These are phyloP conservation scores for Calidris pygmaea DNA, from an alignment of 2,113 vertebrate genomes.

Conservation along the genomic window DNA sequence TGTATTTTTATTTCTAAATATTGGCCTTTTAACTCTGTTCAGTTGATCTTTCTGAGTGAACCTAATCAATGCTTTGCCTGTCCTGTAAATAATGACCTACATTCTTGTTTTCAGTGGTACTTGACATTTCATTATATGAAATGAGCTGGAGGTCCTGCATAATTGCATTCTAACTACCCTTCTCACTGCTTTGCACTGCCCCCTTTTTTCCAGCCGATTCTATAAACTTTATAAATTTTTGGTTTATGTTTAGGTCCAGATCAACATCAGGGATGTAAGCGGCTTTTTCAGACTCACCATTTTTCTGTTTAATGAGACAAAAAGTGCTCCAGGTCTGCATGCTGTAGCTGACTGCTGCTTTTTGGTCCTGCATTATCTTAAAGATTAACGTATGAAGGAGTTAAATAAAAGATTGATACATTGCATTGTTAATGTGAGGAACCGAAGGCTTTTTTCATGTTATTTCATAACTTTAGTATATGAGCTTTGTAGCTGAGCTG, in stretches of 20 bases:
- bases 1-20: not conserved
- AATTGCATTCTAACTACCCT: not conserved
- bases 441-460: not conserved
- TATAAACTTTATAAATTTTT: not conserved
- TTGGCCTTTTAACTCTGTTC: not conserved
- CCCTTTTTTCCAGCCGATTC: not conserved
- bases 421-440: not conserved
- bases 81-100: not conserved
- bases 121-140: not conserved
- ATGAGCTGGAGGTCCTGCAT: not conserved
- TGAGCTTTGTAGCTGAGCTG: not conserved
- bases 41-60: not conserved
- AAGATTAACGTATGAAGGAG: not conserved
- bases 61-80: not conserved
- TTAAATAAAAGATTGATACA: not conserved
- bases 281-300: not conserved
- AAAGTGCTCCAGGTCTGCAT: not conserved
- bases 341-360: not conserved
- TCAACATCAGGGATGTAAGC: not conserved
- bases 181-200: not conserved
- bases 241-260: not conserved
- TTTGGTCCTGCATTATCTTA: not conserved
- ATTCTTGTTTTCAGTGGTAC: not conserved
- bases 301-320: not conserved
- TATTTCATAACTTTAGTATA: not conserved